Evolutionary conservation across 2,113 vertebrate genomes (phyloP), one percentile per base, ranked within the genome.

Genomic region (Sceloporus undulatus): DNA sequence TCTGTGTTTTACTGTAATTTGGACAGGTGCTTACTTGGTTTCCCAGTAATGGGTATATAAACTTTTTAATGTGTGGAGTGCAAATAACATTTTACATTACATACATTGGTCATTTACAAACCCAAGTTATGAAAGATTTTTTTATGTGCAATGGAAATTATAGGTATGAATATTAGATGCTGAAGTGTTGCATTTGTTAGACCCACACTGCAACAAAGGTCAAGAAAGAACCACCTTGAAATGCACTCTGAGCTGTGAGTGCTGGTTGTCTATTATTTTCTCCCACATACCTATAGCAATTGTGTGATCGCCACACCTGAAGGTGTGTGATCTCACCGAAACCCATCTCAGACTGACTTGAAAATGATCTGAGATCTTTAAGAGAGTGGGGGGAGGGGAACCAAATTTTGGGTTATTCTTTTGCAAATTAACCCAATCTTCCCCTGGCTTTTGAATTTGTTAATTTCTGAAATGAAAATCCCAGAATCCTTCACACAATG

Each of bases 1-100:
- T 83, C 90, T 90, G 84, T 75, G 85, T 85, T 83, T 66, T 89
- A 85, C 62, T 83, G 42, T 87, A 93, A 87, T 83, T 82, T 76
- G 91, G 83, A 90, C n/a, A 71, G 34, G 73, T 87, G 9, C 71
- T 95, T 88, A 74, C 79, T 78, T 29, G 91, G 16, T 87, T 90
- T 70, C 77, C 77, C 80, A 85, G 38, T 87, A 91, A 91, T 91
- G 90, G 77, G 48, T 56, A 42, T 74, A 52, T 54, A 14, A 40
- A 83, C 8, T 18, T 0, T 89, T 88, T 82, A 85, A 87, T 87
- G 82, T 40, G 5, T 71, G 71, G 9, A 89, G 0, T 65, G 40
- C 88, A 85, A 19, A 70, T 77, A 59, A 23, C 82, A 34, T 76
- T 76, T 92, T 84, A 75, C 40, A 91, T 85, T 86, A 56, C 42